Percentiles rank a stretch among this genome's conserved stretches.
These are phyloP conservation scores for Montipora capricornis DNA, from an alignment of 64 coral and sea anemone species.

Conservation along the genomic window DNA sequence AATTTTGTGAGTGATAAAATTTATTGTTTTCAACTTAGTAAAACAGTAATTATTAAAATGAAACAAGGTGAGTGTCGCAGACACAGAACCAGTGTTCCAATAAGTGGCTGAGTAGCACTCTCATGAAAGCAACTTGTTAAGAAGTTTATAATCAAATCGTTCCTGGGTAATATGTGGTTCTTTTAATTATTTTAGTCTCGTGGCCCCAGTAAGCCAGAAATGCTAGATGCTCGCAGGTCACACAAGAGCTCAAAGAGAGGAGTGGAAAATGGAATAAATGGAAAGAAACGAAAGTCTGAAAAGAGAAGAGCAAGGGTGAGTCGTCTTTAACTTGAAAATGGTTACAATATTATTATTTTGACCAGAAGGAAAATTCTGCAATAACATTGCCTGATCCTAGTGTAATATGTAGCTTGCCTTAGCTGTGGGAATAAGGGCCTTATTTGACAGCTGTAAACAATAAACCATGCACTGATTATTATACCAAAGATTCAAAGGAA, in stretches of 20 bases:
- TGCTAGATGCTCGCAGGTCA: conserved; percentile 63
- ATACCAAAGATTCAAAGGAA: conserved; percentile 22
- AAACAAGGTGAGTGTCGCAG: not conserved
- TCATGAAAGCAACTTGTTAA: not conserved
- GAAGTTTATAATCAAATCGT: not conserved
- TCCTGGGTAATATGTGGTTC: conserved; percentile 1
- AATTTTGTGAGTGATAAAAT: not conserved
- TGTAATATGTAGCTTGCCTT: not conserved
- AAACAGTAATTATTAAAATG: not conserved
- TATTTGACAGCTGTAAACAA: conserved; percentile 12
- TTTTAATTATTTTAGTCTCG: conserved; percentile 67
- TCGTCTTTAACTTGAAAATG: no score
- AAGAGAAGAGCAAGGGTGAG: conserved; percentile 60
- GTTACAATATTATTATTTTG: no score
- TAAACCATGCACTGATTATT: conserved; percentile 29
- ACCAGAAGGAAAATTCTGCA: no score
- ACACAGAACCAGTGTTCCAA: no score
- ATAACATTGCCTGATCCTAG: not conserved
- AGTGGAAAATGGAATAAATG: conserved; percentile 89
- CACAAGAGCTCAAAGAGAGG: conserved; percentile 81
- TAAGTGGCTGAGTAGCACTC: not conserved
- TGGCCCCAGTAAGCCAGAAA: conserved; percentile 78
- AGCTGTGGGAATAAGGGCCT: conserved; percentile 4
- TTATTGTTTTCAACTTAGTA: not conserved
- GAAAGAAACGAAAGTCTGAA: conserved; percentile 73